Conservation (phyloP, 2,888 invertebrate species). For the Melipona bicolor region DNA sequence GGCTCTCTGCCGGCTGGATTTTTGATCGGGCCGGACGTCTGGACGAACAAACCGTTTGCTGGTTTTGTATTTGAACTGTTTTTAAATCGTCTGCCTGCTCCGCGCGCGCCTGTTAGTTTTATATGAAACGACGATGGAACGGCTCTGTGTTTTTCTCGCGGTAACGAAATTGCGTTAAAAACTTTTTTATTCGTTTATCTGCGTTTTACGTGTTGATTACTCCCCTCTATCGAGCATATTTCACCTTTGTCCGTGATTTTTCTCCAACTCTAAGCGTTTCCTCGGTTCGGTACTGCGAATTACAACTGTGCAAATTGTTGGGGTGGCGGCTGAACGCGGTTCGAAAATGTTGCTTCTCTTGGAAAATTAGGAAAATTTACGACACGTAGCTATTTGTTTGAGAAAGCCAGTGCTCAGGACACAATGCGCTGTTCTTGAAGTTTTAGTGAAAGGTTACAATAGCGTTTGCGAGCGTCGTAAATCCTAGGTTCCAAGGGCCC, state of each 20-base stretch:
- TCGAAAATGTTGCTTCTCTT: too few species aligned
- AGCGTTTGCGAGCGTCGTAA: too few species aligned
- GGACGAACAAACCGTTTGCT: not conserved
- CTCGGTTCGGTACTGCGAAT: too few species aligned
- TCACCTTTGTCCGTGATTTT: not conserved
- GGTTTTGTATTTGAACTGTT: slow-evolving; percentile 6
- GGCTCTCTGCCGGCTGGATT: slow-evolving; percentile 1
- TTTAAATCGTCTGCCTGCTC: not conserved
- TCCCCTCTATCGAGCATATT: not conserved
- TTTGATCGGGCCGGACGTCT: slow-evolving; percentile 5
- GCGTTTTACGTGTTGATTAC: slow-evolving; percentile 3
- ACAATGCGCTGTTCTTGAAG: too few species aligned
- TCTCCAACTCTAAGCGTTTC: not conserved
- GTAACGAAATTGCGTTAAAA: slow-evolving; percentile 2
- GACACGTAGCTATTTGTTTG: too few species aligned
- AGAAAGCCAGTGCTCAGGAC: too few species aligned
- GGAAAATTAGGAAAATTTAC: too few species aligned
- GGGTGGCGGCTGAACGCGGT: too few species aligned
- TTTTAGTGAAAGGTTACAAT: too few species aligned
- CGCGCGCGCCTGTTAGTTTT: not conserved
- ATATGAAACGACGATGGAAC: not conserved
- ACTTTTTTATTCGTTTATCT: slow-evolving; percentile 8
- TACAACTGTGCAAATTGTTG: too few species aligned
- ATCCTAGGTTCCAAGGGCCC: too few species aligned
- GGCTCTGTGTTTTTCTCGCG: not conserved